phyloP scores from a whole-genome alignment of 2,113 vertebrate species.

The Condylura cristata region DNA sequence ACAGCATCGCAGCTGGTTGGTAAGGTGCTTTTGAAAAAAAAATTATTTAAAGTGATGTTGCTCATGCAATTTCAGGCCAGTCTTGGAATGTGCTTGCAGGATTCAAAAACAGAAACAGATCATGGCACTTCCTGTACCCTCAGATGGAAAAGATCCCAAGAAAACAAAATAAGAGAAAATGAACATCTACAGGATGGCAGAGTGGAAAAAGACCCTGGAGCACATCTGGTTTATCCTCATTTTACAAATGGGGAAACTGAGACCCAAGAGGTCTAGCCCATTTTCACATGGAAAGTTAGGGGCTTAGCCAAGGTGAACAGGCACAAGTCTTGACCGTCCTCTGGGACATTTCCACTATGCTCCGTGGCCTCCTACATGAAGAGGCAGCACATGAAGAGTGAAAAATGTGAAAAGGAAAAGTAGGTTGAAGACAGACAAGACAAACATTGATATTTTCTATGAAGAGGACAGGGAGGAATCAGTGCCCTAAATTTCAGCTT shows the following conservation, averaged over 20 bases:
- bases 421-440: constrained; percentile 73
- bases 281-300: neutral
- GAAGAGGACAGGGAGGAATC: constrained; percentile 49
- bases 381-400: constrained; percentile 36
- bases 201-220: neutral
- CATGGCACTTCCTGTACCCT: constrained; percentile 81
- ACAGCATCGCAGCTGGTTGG: constrained; percentile 81
- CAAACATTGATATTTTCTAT: constrained; percentile 53
- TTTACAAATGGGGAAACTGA: constrained; percentile 24
- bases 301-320: neutral
- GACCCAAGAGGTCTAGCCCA: neutral
- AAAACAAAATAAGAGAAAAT: constrained; percentile 69
- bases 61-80: constrained; percentile 88
- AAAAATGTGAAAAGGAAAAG: constrained; percentile 53
- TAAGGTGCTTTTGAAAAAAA: constrained; percentile 87
- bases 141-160: constrained; percentile 77
- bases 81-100: constrained; percentile 84
- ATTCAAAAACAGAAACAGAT: constrained; percentile 82
- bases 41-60: constrained; percentile 81
- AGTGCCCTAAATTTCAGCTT: constrained; percentile 68
- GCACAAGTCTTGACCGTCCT: neutral
- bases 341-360: neutral
- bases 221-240: neutral
- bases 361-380: constrained; percentile 13
- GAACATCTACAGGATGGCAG: constrained; percentile 2